Base-by-base conservation (phyloP, 2,113 vertebrate genomes). In the Cromileptes altivelis region DNA sequence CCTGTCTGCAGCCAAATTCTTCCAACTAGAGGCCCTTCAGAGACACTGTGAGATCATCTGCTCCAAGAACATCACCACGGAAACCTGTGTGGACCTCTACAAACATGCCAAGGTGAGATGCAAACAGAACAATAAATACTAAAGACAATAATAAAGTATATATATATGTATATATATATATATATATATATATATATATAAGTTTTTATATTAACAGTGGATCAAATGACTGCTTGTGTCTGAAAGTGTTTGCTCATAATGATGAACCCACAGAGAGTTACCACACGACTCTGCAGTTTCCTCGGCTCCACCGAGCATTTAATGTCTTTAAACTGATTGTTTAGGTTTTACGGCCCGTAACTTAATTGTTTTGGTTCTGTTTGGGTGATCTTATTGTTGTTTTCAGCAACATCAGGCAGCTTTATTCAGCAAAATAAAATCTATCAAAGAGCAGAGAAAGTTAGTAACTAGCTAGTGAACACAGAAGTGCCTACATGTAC, bases 41-140 rank as follows among this genome's bases (percentile, higher is more conserved):
- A 93, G 94, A 92, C 95, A 96, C 94, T 96, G 96, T 95, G 96
- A 96, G 95, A 94, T 95, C 82, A 95, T 96, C 91, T 96, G 96
- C 94, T 95, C 95, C 91, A 96, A 95, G 93, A 95, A 96, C 93
- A 95, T 96, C 88, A 94, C 94, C 88, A 95, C 94, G 0, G 94
- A 95, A 74, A 95, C 95, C 57, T 96, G 94, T 6, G 94, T 95
- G 76, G 94, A 94, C 82, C 94, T 95, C 33, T 96, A 96, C 94
- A 95, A 95, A 67, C 95, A 96, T 65, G 94, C 95, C 83, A 96
- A 94, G 95, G 96, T 96, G 81, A 71, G 85, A 30, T 30, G 0
- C 8, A 23, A 47, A 65, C n/a, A 65, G 3, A 23, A 45, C 14
- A 33, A 4, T 7, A 18, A 33, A 18, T 17, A 18, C 1, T 23